Evolutionary conservation across 2,797 vertebrate genomes (phyloP), one percentile per base, ranked within the genome.

Genomic region (Tenualosa ilisha): DNA sequence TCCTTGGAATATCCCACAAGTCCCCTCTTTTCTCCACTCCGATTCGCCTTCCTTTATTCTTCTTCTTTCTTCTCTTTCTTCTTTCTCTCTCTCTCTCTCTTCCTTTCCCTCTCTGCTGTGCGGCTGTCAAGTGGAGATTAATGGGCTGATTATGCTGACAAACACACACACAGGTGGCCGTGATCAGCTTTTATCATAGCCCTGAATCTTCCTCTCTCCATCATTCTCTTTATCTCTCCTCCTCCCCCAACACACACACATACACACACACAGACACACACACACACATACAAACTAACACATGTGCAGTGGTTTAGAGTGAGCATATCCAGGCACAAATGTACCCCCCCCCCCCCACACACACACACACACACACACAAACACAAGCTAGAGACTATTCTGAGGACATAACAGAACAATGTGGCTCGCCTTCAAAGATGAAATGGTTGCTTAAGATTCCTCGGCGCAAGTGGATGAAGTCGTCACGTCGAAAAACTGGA

Each of bases 91-190:
- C 26, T 51, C 84, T n/a, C 63, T 31, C 53, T 51, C n/a, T 65
- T 82, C 51, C 81, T 59, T 75, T 63, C 31, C 50, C 81, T 59
- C 81, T 63, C 26, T 56, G 65, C 84, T 49, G 79, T 37, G 86
- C 85, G 83, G 83, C 84, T 84, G 86, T 88, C 86, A 84, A 84
- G 17, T 22, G 83, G 68, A 85, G 86, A 89, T 85, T 84, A 86
- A 87, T 88, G 86, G 87, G 61, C 20, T 20, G 84, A 88, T 90
- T 88, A 87, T 83, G 75, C 86, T 87, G 75, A 87, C 85, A 86
- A 59, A 87, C 81, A 83, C 75, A 86, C 68, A 86, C 68, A 81
- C 88, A 90, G 85, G 86, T 88, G 83, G 86, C 86, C 59, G 15
- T 84, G 81, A 86, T 84, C 83, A 81, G 75, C 63, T 84, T 84